Evolutionary conservation across 1,140 invertebrate genomes (phyloP).

Genomic region (Drosophila virilis): DNA sequence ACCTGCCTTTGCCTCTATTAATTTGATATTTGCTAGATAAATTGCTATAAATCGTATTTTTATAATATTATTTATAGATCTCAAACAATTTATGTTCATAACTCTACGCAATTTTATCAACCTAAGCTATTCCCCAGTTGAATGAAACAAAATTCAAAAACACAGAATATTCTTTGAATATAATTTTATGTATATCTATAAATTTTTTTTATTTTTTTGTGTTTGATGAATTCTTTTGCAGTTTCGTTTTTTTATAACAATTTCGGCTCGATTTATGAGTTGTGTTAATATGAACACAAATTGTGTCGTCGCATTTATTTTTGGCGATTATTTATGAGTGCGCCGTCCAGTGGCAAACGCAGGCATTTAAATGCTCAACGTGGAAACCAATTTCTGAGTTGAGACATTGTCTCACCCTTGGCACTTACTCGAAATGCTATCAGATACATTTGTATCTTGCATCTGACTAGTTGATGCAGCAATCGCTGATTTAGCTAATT

Average conservation of each 20-base stretch:
- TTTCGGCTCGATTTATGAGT: slow-evolving; percentile 58
- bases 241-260: slow-evolving; percentile 34
- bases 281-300: slow-evolving; percentile 69
- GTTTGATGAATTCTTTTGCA: slow-evolving; percentile 64
- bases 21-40: too few species aligned
- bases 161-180: background rate
- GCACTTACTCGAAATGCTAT: background rate
- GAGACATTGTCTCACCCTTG: background rate
- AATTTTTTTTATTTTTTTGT: background rate
- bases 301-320: slow-evolving; percentile 68
- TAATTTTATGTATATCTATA: slow-evolving; percentile 3
- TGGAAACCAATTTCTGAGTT: slow-evolving; percentile 28
- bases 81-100: too few species aligned
- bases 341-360: slow-evolving; percentile 22
- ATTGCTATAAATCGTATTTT: too few species aligned
- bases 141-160: background rate
- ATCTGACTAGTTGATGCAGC: slow-evolving; percentile 11
- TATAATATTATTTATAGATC: too few species aligned
- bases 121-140: background rate
- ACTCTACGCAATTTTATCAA: too few species aligned
- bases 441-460: slow-evolving; percentile 32
- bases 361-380: slow-evolving; percentile 36
- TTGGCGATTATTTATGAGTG: slow-evolving; percentile 66
- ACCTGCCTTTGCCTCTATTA: too few species aligned
- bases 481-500: slow-evolving; percentile 59